A percentile compares a stretch with the other conserved stretches of the same genome.
Conservation (phyloP, 2,113 vertebrate species). For the Tachycineta bicolor region DNA sequence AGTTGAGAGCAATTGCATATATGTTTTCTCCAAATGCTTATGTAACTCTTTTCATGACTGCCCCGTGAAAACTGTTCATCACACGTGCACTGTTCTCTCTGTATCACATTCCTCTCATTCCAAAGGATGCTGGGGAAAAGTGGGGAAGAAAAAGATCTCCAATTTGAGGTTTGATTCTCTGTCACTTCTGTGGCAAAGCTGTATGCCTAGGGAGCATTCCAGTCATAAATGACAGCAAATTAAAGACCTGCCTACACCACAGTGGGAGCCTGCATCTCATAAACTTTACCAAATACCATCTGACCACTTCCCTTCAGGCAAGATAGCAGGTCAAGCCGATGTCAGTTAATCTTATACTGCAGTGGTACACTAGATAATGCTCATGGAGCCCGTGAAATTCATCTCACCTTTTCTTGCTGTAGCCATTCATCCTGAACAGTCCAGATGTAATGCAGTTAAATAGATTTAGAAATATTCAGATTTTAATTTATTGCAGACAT, state of each 20-base stretch:
- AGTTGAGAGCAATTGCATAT: background rate
- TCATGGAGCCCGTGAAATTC: background rate
- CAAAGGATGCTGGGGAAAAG: background rate
- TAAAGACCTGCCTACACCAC: background rate
- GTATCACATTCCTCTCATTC: conserved; percentile 1
- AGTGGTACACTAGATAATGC: background rate
- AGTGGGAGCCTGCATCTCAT: background rate
- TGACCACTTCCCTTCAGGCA: conserved; percentile 40
- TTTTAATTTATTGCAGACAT: background rate
- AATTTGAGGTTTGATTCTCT: background rate
- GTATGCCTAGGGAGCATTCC: background rate
- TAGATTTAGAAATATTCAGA: background rate
- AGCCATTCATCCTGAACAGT: background rate
- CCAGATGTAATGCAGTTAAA: background rate
- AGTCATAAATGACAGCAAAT: conserved; percentile 15
- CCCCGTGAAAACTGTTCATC: background rate
- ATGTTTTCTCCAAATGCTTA: background rate
- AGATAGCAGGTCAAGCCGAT: conserved; percentile 6
- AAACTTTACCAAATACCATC: conserved; percentile 33
- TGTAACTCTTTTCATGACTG: background rate
- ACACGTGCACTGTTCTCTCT: background rate
- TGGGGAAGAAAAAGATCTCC: background rate
- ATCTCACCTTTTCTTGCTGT: background rate
- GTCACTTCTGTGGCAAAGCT: conserved; percentile 7
- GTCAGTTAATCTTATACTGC: conserved; percentile 36